Evolutionary conservation across 2,888 invertebrate species (phyloP).

Genomic region (Zaprionus bogoriensis): DNA sequence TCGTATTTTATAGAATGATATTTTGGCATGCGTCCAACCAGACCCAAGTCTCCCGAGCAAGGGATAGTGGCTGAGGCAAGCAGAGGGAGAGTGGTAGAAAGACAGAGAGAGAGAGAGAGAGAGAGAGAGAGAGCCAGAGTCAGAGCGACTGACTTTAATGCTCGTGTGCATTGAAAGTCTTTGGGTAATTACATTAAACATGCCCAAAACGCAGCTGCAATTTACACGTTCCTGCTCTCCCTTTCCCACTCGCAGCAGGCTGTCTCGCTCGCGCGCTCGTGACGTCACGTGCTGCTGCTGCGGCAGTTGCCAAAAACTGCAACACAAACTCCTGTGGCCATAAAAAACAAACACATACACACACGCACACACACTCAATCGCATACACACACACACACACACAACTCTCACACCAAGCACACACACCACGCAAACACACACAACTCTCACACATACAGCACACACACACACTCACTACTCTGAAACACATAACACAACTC

Average conservation of each 20-base stretch:
- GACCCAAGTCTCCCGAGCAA: slow-evolving; percentile 12
- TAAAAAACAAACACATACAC: slow-evolving; percentile 48
- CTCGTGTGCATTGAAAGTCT: slow-evolving; percentile 71
- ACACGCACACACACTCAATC: not conserved
- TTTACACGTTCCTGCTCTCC: slow-evolving; percentile 59
- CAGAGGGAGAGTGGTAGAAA: no score
- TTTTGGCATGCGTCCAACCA: slow-evolving; percentile 63
- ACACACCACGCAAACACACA: slow-evolving; percentile 12
- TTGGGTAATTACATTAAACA: slow-evolving; percentile 77
- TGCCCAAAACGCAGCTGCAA: slow-evolving; percentile 75
- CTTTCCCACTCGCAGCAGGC: not conserved
- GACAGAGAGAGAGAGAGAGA: no score
- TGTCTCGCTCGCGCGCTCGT: slow-evolving; percentile 16
- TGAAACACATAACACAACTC: slow-evolving; percentile 14
- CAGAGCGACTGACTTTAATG: slow-evolving; percentile 53
- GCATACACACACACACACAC: slow-evolving; percentile 34
- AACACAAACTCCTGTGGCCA: slow-evolving; percentile 61
- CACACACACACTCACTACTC: not conserved
- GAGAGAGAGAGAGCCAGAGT: no score
- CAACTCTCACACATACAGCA: no score
- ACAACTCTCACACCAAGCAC: no score
- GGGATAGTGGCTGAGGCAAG: not conserved
- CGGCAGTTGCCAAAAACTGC: slow-evolving; percentile 60
- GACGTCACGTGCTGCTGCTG: slow-evolving; percentile 57
- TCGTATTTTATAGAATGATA: slow-evolving; percentile 78